Evolutionary conservation across 2,113 vertebrate species (phyloP), one percentile per base, ranked within the genome.

Genomic region (Zosterops lateralis): DNA sequence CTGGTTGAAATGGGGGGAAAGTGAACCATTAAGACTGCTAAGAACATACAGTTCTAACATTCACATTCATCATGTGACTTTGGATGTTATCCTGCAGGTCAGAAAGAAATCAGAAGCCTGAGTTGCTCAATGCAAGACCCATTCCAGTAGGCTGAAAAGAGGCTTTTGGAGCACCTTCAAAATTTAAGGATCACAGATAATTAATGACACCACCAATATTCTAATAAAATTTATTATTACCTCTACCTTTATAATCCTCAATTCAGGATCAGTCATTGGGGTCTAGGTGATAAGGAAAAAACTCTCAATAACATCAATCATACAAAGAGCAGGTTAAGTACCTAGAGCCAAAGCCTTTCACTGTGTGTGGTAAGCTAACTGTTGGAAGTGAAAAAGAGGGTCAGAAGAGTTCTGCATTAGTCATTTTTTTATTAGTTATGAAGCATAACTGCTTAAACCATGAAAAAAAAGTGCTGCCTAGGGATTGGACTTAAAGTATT

Each of bases 341-440:
- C 19, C 24, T 17, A 9, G 20, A 80, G 66, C 19, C 34, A 84
- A 79, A 81, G 18, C 18, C 22, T 44, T 82, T 72, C 40, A 64
- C 24, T 44, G 29, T 1, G 2, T 42, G 44, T 32, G 67, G 22
- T 3, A 20, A 87, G 38, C 36, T 92, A 17, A 32, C 14, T 40
- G 8, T 0, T 7, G 2, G 29, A 75, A 31, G 9, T 15, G 6
- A 42, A 79, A 56, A 57, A 6, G 7, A 3, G 1, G 6, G 20
- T 4, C 5, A 53, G 7, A 24, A 61, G 24, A 42, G 10, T 12
- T 60, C 53, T n/a, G 3, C 29, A 45, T 45, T 24, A 50, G 32
- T 76, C 0, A 20, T 31, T 48, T 76, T 90, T 91, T 65, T 29
- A 28, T 56, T 80, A 34, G 29, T 54, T 67, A 42, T 24, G 25